Evolutionary conservation across 2,888 invertebrate species (phyloP), one percentile per base, ranked within the genome.

Genomic region (Amiota communis): DNA sequence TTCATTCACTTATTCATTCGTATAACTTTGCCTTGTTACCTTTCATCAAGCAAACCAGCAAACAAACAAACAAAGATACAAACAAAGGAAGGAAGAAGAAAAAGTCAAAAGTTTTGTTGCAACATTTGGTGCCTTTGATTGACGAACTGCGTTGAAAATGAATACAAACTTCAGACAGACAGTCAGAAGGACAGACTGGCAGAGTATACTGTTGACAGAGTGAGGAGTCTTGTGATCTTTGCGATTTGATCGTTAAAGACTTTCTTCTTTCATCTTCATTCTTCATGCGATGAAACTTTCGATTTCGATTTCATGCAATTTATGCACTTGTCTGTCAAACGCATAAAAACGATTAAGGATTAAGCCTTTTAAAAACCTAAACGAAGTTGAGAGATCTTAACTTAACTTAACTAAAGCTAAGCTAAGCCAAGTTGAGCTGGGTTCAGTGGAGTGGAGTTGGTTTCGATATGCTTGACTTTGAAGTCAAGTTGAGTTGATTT

Each of bases 281-380:
- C 82, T 84, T 82, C 75, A 73, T 74, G 80, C 78, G 75, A 79
- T 36, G 36, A 84, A 68, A 81, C 85, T 83, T 83, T 83, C 83
- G 83, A 81, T 81, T 82, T 84, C 76, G 71, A 48, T 48, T 15
- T 47, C 78, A 75, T 78, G 77, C 83, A 81, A 84, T 83, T 83
- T 83, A 83, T 84, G 85, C 85, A 83, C 83, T 82, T 83, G 83
- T 83, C 83, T 81, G 77, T 36, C 82, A 59, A 11, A n/a, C 53
- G 53, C 20, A 17, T 23, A 36, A 49, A 20, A 17, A 65, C 9
- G n/a, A 17, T 11, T 8, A 70, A 67, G 73, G 68, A 74, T 69
- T 68, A 72, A 67, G 70, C 73, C 72, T 73, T 56, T 36, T 12
- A 51, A 56, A 53, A 17, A 3, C 10, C 15, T 53, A n/a, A 53